Evolutionary conservation across 2,797 vertebrate genomes (phyloP), one percentile per base, ranked within the genome.

Genomic region (Rhinichthys osculus): DNA sequence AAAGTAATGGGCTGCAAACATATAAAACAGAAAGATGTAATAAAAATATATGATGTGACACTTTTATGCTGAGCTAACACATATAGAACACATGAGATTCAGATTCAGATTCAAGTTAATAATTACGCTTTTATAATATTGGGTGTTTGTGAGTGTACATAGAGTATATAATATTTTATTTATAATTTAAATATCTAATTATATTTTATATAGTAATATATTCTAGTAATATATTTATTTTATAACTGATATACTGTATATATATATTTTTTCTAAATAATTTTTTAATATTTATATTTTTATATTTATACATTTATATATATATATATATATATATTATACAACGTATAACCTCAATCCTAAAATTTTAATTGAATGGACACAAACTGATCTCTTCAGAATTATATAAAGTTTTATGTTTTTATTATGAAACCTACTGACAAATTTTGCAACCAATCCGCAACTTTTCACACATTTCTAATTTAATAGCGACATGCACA

Each of bases 21-120:
- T 64, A 35, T 78, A 21, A 54, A 72, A 73, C 35, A 27, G 52
- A 83, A 77, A 69, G n/a, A 84, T 33, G 19, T 54, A 54, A 54
- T 84, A 72, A 30, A 64, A 30, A 62, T 83, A 23, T 76, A 13
- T 67, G 33, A 83, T 57, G 40, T 66, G 42, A 27, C 33, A 66
- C 14, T 76, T 83, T 76, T 11, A 52, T 76, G 71, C 21, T 10
- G 30, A 66, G 71, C 57, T 50, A 74, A 83, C 21, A 35, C 71
- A 74, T 44, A 64, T 38, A 72, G 27, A 54, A 47, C 47, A 59
- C 50, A 47, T 73, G 19, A n/a, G n/a, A n/a, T n/a, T n/a, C n/a
- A 9, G 33, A 74, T 47, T 83, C 30, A 38, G 21, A 50, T 83
- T 74, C 21, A 38, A 38, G 6, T 50, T 0, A 17, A 66, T 7